These are phyloP conservation scores for Chauna torquata DNA, from an alignment of 2,113 vertebrate genomes.

Conservation along the genomic window DNA sequence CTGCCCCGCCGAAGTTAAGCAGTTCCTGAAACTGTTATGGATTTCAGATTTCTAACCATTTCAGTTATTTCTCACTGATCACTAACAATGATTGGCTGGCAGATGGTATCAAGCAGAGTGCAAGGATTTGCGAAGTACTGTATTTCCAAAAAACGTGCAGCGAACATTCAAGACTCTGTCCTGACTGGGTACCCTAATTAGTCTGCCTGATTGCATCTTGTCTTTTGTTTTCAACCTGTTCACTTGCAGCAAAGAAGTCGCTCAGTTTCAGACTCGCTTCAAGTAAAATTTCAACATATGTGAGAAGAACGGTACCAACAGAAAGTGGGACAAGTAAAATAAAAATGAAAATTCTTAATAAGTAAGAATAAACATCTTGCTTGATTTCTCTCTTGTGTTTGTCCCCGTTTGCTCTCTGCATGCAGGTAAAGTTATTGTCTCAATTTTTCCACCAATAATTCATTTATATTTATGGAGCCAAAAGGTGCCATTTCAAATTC, in stretches of 20 bases:
- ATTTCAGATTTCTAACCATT: slow-evolving; percentile 5
- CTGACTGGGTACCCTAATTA: slow-evolving; percentile 17
- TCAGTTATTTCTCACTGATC: slow-evolving; percentile 14
- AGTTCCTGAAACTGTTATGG: not conserved
- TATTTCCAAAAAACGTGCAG: slow-evolving; percentile 12
- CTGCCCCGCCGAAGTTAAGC: not conserved
- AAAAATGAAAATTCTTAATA: not conserved
- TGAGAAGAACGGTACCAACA: not conserved
- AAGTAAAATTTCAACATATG: not conserved
- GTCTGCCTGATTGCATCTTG: slow-evolving; percentile 37
- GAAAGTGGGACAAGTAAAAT: not conserved
- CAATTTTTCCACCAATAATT: not conserved
- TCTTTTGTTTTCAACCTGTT: slow-evolving; percentile 27
- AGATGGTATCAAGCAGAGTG: slow-evolving; percentile 25
- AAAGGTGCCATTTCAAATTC: not conserved
- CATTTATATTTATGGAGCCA: not conserved
- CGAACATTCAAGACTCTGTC: slow-evolving; percentile 24
- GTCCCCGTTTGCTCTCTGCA: not conserved
- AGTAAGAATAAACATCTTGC: not conserved
- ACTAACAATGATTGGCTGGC: slow-evolving; percentile 6
- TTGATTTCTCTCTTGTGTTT: not conserved
- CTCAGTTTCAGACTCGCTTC: not conserved
- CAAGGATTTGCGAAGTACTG: not conserved
- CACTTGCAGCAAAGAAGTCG: not conserved
- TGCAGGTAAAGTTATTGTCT: not conserved